These are phyloP conservation scores for Tuta absoluta DNA, from an alignment of 2,888 invertebrate genomes.

Conservation along the genomic window DNA sequence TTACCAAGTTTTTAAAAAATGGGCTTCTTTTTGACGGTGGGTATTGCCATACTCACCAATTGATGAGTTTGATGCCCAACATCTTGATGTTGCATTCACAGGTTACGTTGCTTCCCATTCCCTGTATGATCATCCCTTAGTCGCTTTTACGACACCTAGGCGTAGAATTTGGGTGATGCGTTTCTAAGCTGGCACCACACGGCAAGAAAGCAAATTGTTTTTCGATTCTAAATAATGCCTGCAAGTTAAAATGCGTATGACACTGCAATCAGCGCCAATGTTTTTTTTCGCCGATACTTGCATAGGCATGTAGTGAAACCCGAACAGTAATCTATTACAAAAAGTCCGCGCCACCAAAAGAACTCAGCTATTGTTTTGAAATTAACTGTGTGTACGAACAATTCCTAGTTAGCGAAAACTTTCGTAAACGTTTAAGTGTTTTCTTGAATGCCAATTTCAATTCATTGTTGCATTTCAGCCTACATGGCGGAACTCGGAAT, in stretches of 20 bases:
- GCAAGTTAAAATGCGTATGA: neutral
- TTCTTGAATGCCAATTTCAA: neutral
- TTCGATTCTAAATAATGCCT: too few species aligned
- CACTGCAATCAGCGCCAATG: neutral
- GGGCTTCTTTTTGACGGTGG: too few species aligned
- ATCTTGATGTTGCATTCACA: too few species aligned
- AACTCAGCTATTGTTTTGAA: conserved; percentile 53
- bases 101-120: too few species aligned
- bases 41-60: too few species aligned
- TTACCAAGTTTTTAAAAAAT: too few species aligned
- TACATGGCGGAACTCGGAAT: neutral
- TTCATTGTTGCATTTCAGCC: neutral
- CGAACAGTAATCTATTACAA: conserved; percentile 29
- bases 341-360: conserved; percentile 45
- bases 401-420: conserved; percentile 31
- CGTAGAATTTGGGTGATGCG: too few species aligned
- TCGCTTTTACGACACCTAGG: too few species aligned
- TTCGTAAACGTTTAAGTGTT: conserved; percentile 17
- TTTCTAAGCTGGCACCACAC: too few species aligned
- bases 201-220: too few species aligned
- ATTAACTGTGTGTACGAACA: conserved; percentile 40
- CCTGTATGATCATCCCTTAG: too few species aligned
- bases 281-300: conserved; percentile 10
- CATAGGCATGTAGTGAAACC: conserved; percentile 32
- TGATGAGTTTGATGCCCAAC: too few species aligned